phyloP scores from a whole-genome alignment of 2,888 invertebrate genomes.

The Sipha maydis region DNA sequence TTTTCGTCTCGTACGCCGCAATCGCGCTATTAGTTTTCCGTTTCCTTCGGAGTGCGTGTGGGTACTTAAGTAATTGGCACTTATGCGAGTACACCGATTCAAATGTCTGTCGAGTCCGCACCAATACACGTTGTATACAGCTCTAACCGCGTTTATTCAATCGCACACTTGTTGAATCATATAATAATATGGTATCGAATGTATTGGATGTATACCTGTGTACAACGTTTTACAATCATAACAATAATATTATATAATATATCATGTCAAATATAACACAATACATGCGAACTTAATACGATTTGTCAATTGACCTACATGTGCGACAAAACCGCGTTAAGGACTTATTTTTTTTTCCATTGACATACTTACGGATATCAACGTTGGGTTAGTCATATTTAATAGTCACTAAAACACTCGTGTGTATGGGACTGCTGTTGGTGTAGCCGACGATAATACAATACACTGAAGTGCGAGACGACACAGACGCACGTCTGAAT shows the following conservation, averaged over 20 bases:
- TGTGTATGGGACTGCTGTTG: not conserved
- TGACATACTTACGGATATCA: slow-evolving; percentile 48
- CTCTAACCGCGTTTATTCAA: too few relatives aligned
- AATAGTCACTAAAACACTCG: slow-evolving; percentile 4
- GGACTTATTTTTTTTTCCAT: slow-evolving; percentile 1
- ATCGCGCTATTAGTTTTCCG: not conserved
- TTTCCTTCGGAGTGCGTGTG: too few relatives aligned
- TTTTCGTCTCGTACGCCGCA: not conserved
- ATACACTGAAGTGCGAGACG: not conserved
- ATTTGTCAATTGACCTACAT: slow-evolving; percentile 29
- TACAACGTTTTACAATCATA: too few relatives aligned
- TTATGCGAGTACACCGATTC: too few relatives aligned
- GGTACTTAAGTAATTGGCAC: too few relatives aligned
- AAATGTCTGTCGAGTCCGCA: too few relatives aligned
- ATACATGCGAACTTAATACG: not conserved
- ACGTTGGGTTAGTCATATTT: slow-evolving; percentile 14
- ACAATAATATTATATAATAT: not conserved
- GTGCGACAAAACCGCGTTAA: slow-evolving; percentile 26
- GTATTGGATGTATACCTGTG: too few relatives aligned
- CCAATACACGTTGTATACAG: too few relatives aligned
- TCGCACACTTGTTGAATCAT: too few relatives aligned
- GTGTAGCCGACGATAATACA: not conserved
- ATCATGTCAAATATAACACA: not conserved
- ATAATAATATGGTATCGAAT: too few relatives aligned
- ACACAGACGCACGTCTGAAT: not conserved